Conservation (phyloP, 2,888 invertebrate genomes). For the Oscheius onirici region DNA sequence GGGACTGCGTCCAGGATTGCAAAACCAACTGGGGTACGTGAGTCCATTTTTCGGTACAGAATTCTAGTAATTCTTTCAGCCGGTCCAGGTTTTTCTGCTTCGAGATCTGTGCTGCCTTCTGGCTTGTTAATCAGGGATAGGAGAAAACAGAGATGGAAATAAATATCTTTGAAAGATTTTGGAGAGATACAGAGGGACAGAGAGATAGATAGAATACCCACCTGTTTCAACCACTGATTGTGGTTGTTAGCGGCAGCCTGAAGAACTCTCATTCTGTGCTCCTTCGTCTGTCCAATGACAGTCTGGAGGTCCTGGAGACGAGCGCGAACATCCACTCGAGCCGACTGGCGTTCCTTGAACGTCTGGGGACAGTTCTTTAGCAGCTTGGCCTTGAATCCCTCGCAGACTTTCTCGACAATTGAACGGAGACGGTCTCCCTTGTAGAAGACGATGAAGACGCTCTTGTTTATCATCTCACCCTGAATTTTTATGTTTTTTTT, state of each 20-base stretch:
- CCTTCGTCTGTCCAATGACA: conserved; percentile 68
- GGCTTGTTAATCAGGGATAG: no score
- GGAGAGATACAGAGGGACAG: no score
- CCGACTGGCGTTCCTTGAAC: conserved; percentile 77
- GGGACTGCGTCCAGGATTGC: no score
- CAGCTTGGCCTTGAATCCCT: conserved; percentile 81
- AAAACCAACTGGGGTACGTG: no score
- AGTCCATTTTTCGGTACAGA: no score
- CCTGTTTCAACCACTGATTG: conserved; percentile 91
- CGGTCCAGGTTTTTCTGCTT: no score
- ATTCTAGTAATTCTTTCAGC: no score
- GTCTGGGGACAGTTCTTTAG: conserved; percentile 98
- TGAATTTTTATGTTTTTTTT: conserved; percentile 73
- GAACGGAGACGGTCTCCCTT: conserved; percentile 96
- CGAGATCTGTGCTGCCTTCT: no score
- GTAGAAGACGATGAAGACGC: conserved; percentile 83
- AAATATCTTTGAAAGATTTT: no score
- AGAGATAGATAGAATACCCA: neutral
- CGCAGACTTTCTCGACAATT: conserved; percentile 84
- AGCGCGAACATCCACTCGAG: conserved; percentile 68
- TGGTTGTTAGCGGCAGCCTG: conserved; percentile 98
- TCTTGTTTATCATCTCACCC: conserved; percentile 95
- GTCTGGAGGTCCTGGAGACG: conserved; percentile 83
- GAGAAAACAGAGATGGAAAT: no score
- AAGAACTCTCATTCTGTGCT: conserved; percentile 74